phyloP scores from a whole-genome alignment of 2,113 vertebrate species.

The Lota lota region DNA sequence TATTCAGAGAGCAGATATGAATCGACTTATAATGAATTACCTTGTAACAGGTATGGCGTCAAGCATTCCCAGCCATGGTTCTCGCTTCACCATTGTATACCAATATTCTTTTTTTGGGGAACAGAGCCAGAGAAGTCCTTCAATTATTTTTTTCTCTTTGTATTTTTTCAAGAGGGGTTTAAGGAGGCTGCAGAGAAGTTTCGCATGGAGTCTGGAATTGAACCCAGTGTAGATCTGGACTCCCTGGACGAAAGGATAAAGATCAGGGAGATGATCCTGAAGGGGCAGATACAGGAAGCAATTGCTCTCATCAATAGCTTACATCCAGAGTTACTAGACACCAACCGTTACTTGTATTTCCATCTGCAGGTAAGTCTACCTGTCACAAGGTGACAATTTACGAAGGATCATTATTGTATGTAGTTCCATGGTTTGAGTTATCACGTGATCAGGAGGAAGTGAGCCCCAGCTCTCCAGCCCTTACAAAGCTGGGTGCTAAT shows the following conservation, averaged over 20 bases:
- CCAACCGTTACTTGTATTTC: slow-evolving; percentile 96
- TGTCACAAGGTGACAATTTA: too few relatives aligned
- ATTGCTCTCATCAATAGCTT: slow-evolving; percentile 95
- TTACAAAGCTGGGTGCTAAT: too few relatives aligned
- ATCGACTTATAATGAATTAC: slow-evolving; percentile 99
- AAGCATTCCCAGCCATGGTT: slow-evolving; percentile 8
- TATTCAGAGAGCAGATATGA: slow-evolving; percentile 98
- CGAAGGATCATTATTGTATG: too few relatives aligned
- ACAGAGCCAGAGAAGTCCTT: not conserved
- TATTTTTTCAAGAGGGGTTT: slow-evolving; percentile 85
- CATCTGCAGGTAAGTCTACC: slow-evolving; percentile 85
- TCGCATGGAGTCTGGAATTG: slow-evolving; percentile 96
- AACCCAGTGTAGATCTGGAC: slow-evolving; percentile 95
- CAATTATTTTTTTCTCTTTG: slow-evolving; percentile 13
- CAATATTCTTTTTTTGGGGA: not conserved
- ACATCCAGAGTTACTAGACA: slow-evolving; percentile 94
- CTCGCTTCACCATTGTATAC: not conserved
- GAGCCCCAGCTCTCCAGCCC: too few relatives aligned
- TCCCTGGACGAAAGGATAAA: slow-evolving; percentile 97
- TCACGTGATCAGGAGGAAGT: too few relatives aligned
- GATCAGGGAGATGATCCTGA: slow-evolving; percentile 97
- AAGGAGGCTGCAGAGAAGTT: slow-evolving; percentile 99
- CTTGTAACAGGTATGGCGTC: slow-evolving; percentile 85
- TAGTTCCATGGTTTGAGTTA: too few relatives aligned
- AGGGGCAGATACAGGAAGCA: slow-evolving; percentile 96